Evolutionary conservation across 2,888 invertebrate genomes (phyloP).

Genomic region (Acleris laterana): DNA sequence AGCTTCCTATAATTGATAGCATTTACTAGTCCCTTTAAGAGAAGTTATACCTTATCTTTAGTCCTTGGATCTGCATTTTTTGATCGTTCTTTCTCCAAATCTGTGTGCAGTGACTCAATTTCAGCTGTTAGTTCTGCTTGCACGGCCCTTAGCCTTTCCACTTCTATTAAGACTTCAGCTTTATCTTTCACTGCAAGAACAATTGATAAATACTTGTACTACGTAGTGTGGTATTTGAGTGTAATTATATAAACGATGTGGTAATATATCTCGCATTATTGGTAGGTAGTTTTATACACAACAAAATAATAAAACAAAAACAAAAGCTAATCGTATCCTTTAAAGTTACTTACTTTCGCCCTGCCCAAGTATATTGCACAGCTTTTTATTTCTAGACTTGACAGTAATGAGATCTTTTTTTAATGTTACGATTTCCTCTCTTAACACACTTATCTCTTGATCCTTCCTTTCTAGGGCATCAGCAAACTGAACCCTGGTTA

Average conservation of each 20-base stretch:
- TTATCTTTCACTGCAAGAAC: conserved; percentile 90
- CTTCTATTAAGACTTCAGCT: conserved; percentile 89
- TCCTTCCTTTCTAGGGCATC: conserved; percentile 86
- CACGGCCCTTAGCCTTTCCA: conserved; percentile 87
- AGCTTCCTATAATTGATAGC: background rate
- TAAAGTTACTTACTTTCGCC: conserved; percentile 87
- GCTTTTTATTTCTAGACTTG: conserved; percentile 88
- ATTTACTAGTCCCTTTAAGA: background rate
- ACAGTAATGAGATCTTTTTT: conserved; percentile 87
- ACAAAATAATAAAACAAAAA: too few species aligned
- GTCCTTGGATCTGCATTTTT: conserved; percentile 84
- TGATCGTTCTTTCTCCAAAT: conserved; percentile 91
- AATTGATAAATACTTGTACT: background rate
- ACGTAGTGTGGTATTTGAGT: too few species aligned
- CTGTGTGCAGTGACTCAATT: conserved; percentile 87
- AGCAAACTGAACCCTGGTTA: conserved; percentile 82
- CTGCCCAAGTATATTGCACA: conserved; percentile 88
- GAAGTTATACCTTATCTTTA: conserved; percentile 74
- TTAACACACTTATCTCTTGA: conserved; percentile 81
- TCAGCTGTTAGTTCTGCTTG: conserved; percentile 90
- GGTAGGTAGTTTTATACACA: too few species aligned
- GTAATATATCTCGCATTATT: too few species aligned
- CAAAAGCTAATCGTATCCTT: background rate
- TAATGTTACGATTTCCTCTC: conserved; percentile 75
- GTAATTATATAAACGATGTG: too few species aligned